A percentile compares a stretch with the other conserved stretches of the same genome.
phyloP scores from a whole-genome alignment of 2,797 vertebrate species.

The Pangasius macronema region DNA sequence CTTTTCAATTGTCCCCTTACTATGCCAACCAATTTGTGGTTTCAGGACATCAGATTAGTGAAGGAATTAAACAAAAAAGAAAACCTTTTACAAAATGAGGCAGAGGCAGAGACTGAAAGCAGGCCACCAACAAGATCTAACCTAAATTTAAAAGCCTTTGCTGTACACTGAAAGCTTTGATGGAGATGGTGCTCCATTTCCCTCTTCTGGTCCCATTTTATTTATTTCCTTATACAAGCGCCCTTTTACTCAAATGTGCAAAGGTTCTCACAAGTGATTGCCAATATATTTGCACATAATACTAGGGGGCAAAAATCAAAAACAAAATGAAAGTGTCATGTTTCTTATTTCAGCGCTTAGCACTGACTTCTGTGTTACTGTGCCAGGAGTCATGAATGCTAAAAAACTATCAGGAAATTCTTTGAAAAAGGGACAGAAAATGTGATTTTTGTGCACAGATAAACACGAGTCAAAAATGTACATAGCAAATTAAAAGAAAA shows the following conservation, averaged over 20 bases:
- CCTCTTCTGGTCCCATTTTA: background rate
- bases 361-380: background rate
- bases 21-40: conserved; percentile 57
- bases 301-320: background rate
- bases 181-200: background rate
- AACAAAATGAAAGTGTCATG: background rate
- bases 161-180: background rate
- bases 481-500: background rate
- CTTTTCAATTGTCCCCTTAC: background rate
- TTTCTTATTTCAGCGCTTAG: background rate
- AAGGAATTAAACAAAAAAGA: conserved; percentile 63
- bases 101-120: background rate
- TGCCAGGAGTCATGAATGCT: background rate
- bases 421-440: background rate
- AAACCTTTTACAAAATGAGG: conserved; percentile 19
- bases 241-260: background rate
- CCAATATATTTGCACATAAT: background rate
- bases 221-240: too few relatives aligned
- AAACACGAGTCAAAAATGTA: background rate
- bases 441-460: background rate
- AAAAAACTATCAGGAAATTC: background rate
- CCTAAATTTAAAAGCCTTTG: background rate
- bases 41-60: conserved; percentile 71
- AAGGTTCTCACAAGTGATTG: background rate
- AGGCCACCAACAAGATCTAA: conserved; percentile 13